These are phyloP conservation scores for Sminthurides aquaticus DNA, from an alignment of 2,888 invertebrate genomes.

Conservation along the genomic window DNA sequence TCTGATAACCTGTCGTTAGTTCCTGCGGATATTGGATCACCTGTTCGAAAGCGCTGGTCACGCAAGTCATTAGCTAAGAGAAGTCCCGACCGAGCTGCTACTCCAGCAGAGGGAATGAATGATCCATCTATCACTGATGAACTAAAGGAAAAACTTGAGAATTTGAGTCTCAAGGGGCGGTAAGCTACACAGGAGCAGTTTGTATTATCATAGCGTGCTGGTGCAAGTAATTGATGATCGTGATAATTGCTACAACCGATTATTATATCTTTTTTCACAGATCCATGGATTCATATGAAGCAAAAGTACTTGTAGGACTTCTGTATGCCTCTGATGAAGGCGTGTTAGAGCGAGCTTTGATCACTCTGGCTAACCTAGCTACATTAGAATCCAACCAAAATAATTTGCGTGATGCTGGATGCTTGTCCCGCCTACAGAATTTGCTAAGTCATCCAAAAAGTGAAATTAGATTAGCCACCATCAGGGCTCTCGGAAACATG, in stretches of 20 bases:
- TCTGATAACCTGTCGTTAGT: slow-evolving; percentile 48
- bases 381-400: slow-evolving; percentile 47
- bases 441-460: slow-evolving; percentile 48
- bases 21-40: slow-evolving; percentile 45
- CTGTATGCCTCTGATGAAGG: slow-evolving; percentile 50
- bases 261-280: slow-evolving; percentile 42
- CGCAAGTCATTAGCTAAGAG: slow-evolving; percentile 45
- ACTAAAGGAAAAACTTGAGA: slow-evolving; percentile 45
- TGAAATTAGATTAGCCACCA: slow-evolving; percentile 48
- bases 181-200: slow-evolving; percentile 20
- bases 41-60: slow-evolving; percentile 46
- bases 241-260: background rate
- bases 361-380: slow-evolving; percentile 42
- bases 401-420: slow-evolving; percentile 51
- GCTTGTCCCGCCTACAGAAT: slow-evolving; percentile 49
- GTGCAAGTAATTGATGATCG: background rate
- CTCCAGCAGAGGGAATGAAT: slow-evolving; percentile 43
- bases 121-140: slow-evolving; percentile 46
- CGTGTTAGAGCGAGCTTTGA: slow-evolving; percentile 46
- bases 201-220: too few relatives aligned
- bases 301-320: slow-evolving; percentile 49
- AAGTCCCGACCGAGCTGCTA: slow-evolving; percentile 36
- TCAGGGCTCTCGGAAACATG: slow-evolving; percentile 52
- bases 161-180: slow-evolving; percentile 45
- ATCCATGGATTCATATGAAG: slow-evolving; percentile 49